Conservation (phyloP, 2,888 invertebrate species). For the Andrena bicolor region DNA sequence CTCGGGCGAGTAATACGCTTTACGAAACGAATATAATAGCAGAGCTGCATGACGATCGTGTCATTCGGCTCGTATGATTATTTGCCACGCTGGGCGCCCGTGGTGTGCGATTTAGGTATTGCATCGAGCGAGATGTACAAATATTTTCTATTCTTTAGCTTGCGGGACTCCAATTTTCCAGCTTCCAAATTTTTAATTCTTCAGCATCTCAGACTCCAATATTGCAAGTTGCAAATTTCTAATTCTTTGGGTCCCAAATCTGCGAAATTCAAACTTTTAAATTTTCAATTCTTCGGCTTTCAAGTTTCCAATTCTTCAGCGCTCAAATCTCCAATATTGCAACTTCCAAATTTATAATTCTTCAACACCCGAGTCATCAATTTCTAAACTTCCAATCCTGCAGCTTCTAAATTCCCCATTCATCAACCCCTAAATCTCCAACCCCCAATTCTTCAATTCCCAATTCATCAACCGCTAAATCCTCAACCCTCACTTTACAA, state of each 20-base stretch:
- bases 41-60: constrained; percentile 25
- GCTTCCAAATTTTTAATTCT: neutral
- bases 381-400: no score
- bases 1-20: constrained; percentile 34
- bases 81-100: constrained; percentile 24
- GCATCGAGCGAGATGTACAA: neutral
- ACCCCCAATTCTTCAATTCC: rapidly evolving
- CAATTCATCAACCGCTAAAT: neutral
- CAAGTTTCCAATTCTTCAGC: neutral
- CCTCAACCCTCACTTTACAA: neutral
- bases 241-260: neutral
- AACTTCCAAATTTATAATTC: neutral
- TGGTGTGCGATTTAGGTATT: constrained; percentile 12
- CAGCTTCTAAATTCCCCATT: neutral
- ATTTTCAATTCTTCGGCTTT: no score
- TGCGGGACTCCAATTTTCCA: no score
- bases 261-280: neutral
- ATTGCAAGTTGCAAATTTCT: neutral
- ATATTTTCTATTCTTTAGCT: neutral
- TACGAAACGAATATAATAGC: constrained; percentile 50
- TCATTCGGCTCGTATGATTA: constrained; percentile 34
- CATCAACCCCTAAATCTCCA: neutral
- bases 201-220: neutral
- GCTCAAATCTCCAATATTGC: neutral
- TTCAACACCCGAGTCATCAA: neutral